Conservation (phyloP, 2,113 vertebrate genomes). For the Oceanites oceanicus region DNA sequence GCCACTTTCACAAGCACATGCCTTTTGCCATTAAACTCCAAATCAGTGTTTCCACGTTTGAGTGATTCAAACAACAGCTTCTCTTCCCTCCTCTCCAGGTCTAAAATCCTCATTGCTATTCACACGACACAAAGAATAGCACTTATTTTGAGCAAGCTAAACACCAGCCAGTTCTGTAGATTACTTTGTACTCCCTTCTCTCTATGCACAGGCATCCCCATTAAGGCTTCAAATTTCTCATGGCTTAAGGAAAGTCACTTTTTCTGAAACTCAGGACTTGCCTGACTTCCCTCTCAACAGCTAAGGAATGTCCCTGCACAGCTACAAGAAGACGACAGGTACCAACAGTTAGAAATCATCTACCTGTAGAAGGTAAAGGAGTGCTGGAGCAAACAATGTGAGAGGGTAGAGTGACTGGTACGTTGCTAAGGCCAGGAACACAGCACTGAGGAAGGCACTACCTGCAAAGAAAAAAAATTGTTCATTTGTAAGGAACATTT, state of each 20-base stretch:
- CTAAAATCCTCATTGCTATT: background rate
- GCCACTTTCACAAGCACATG: background rate
- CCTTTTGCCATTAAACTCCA: background rate
- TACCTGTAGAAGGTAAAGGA: conserved; percentile 91
- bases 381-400: conserved; percentile 87
- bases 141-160: background rate
- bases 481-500: background rate
- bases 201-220: background rate
- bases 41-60: rapidly evolving
- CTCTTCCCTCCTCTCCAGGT: background rate
- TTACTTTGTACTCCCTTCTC: background rate
- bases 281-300: background rate
- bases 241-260: background rate
- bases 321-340: background rate
- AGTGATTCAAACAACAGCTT: background rate
- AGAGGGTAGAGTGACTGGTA: conserved; percentile 96
- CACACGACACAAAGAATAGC: background rate
- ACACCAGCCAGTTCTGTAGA: background rate
- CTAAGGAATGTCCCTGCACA: background rate
- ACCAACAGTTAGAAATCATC: background rate
- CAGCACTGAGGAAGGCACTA: conserved; percentile 89
- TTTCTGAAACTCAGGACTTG: background rate
- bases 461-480: conserved; percentile 73
- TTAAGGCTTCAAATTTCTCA: background rate
- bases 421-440: conserved; percentile 92